A percentile compares a stretch with the other conserved stretches of the same genome.
Evolutionary conservation across 2,797 vertebrate genomes (phyloP).

Genomic region (Hirundo rustica): DNA sequence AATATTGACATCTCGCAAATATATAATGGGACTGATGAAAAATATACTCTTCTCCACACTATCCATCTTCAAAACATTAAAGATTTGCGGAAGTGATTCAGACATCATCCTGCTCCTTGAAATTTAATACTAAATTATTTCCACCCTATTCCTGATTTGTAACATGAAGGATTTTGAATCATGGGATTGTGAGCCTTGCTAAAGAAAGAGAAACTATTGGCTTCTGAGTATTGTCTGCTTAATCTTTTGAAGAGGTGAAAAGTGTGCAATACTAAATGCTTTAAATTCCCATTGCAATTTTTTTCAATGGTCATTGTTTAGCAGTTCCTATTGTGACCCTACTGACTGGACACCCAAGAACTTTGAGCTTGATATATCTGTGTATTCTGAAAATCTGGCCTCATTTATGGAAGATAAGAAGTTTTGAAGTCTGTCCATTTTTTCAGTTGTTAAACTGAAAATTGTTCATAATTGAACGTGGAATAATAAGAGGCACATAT

Average conservation of each 20-base stretch:
- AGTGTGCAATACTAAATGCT: not conserved
- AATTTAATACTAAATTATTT: not conserved
- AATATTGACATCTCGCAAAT: not conserved
- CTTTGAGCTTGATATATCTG: not conserved
- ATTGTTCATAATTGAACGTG: not conserved
- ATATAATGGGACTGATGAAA: conserved; percentile 3
- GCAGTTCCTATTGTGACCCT: not conserved
- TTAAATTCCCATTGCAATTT: not conserved
- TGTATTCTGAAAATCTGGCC: not conserved
- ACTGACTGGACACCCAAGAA: not conserved
- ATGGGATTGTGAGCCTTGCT: not conserved
- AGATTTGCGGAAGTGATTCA: not conserved
- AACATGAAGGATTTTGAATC: not conserved
- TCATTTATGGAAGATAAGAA: not conserved
- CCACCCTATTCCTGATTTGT: not conserved
- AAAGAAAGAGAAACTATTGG: not conserved
- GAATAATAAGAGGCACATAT: not conserved
- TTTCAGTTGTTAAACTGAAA: not conserved
- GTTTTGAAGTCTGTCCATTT: not conserved
- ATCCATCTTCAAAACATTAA: not conserved
- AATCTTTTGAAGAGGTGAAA: not conserved
- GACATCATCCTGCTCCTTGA: not conserved
- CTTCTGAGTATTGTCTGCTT: not conserved
- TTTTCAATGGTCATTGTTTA: not conserved
- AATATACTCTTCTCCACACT: not conserved